phyloP scores from a whole-genome alignment of 2,888 invertebrate species.

The Philonicus albiceps region DNA sequence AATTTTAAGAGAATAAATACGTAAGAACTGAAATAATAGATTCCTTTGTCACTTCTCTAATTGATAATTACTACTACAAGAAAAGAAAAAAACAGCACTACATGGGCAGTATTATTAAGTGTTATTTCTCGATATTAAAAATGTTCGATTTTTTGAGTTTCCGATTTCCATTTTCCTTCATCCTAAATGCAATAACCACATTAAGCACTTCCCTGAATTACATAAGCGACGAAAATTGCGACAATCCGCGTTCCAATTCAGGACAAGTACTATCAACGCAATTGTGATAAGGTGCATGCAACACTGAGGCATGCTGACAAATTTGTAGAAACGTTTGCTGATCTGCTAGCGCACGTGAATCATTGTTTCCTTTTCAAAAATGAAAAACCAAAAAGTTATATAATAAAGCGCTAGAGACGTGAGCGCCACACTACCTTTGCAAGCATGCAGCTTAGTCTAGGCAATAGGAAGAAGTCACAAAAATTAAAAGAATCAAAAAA shows the following conservation, averaged over 20 bases:
- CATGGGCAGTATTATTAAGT: neutral
- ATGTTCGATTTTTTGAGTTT: neutral
- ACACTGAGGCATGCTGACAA: constrained; percentile 32
- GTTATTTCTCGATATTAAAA: neutral
- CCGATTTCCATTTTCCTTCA: neutral
- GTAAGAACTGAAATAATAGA: too few relatives aligned
- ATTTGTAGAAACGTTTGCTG: constrained; percentile 6
- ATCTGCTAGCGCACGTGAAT: neutral
- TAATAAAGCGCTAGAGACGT: constrained; percentile 13
- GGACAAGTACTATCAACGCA: constrained; percentile 4
- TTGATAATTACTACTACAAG: neutral
- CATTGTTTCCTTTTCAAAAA: neutral
- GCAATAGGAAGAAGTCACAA: constrained; percentile 53
- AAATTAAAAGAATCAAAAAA: constrained; percentile 45
- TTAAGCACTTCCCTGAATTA: neutral
- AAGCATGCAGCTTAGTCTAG: constrained; percentile 42
- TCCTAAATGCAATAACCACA: neutral
- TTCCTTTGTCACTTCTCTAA: too few relatives aligned
- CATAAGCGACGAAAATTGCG: neutral
- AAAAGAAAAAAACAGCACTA: neutral
- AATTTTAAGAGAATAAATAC: too few relatives aligned
- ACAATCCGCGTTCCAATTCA: neutral
- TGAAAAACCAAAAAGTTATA: neutral
- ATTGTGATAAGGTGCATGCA: constrained; percentile 23
- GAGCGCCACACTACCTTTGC: constrained; percentile 12